phyloP scores from a whole-genome alignment of 2,888 invertebrate genomes.

The Lochmaea crataegi region DNA sequence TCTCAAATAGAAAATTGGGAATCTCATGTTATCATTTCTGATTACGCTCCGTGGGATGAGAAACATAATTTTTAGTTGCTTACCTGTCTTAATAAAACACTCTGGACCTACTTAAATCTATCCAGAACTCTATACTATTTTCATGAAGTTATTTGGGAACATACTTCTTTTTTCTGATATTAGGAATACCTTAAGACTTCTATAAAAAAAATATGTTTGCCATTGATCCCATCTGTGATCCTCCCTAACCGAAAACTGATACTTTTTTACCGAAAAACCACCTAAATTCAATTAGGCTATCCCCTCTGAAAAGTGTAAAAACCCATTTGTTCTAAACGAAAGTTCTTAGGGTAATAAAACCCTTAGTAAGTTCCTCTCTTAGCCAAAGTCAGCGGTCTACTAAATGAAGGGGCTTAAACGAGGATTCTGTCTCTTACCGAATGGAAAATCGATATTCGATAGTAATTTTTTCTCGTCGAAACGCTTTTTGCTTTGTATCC shows the following conservation, averaged over 20 bases:
- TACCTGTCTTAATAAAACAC: too few relatives aligned
- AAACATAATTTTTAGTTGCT: too few relatives aligned
- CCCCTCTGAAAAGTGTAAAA: slow-evolving; percentile 35
- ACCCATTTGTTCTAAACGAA: slow-evolving; percentile 37
- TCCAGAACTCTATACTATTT: too few relatives aligned
- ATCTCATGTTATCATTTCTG: too few relatives aligned
- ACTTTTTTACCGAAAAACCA: background rate
- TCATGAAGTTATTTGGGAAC: too few relatives aligned
- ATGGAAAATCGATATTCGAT: slow-evolving; percentile 66
- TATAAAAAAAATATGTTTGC: background rate
- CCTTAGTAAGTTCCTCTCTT: slow-evolving; percentile 28
- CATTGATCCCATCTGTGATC: slow-evolving; percentile 4
- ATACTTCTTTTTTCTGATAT: too few relatives aligned
- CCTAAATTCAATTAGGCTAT: slow-evolving; percentile 34
- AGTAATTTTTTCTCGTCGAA: slow-evolving; percentile 67
- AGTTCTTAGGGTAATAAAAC: slow-evolving; percentile 36
- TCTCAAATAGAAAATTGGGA: too few relatives aligned
- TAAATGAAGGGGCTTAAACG: slow-evolving; percentile 54
- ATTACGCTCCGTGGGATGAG: too few relatives aligned
- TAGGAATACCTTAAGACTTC: too few relatives aligned
- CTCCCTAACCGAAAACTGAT: slow-evolving; percentile 21
- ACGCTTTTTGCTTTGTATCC: slow-evolving; percentile 33
- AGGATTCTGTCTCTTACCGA: slow-evolving; percentile 50
- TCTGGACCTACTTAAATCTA: too few relatives aligned
- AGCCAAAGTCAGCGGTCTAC: slow-evolving; percentile 48